phyloP scores from a whole-genome alignment of 1,140 invertebrate genomes.

The Apis laboriosa region DNA sequence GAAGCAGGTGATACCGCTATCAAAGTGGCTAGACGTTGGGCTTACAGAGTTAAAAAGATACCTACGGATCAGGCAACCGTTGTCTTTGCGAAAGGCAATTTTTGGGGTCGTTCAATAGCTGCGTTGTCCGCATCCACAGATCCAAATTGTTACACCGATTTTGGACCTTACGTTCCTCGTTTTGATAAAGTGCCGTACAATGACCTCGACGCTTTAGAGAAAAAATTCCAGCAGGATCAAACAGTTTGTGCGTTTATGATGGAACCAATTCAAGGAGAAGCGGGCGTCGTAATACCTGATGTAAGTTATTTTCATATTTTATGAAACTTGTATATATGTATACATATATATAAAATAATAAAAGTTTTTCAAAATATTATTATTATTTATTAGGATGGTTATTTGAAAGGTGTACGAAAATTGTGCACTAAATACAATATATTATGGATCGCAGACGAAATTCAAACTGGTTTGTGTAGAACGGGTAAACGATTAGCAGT shows the following conservation, averaged over 20 bases:
- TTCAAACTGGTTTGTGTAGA: conserved; percentile 95
- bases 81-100: conserved; percentile 89
- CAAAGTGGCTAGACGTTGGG: conserved; percentile 90
- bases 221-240: conserved; percentile 79
- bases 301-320: conserved; percentile 53
- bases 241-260: conserved; percentile 89
- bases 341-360: neutral
- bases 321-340: neutral
- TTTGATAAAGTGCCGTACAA: conserved; percentile 89
- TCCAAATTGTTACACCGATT: conserved; percentile 85
- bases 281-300: conserved; percentile 88
- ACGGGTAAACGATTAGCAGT: conserved; percentile 95
- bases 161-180: conserved; percentile 90
- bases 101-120: conserved; percentile 91
- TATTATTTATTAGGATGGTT: conserved; percentile 84
- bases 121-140: conserved; percentile 91
- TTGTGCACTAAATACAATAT: conserved; percentile 97
- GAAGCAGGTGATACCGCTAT: conserved; percentile 90
- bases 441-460: conserved; percentile 98
- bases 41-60: conserved; percentile 89
- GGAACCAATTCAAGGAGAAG: conserved; percentile 93
- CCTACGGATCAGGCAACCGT: conserved; percentile 87
- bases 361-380: no score
- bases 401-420: conserved; percentile 92
- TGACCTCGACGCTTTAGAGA: conserved; percentile 86